Conservation (phyloP, 2,113 vertebrate species). For the Trematomus loennbergii region DNA sequence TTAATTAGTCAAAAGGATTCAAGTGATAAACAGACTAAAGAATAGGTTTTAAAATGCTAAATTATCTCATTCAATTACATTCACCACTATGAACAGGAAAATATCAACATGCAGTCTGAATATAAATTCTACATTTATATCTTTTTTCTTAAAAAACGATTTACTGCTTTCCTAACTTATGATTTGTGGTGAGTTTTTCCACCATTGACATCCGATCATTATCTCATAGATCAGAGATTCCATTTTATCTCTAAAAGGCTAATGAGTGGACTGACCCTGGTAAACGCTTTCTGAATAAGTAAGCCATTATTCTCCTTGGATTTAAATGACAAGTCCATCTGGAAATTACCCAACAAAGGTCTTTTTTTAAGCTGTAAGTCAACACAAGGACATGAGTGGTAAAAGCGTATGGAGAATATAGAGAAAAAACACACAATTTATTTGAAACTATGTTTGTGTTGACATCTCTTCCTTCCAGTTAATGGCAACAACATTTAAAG, state of each 20-base stretch:
- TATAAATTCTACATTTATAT: not conserved
- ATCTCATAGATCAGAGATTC: not conserved
- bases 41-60: conserved; percentile 25
- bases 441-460: not conserved
- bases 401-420: conserved; percentile 10
- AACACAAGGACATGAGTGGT: not conserved
- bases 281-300: not conserved
- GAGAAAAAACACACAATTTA: not conserved
- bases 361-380: not conserved
- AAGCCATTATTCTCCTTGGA: conserved; percentile 2
- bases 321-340: not conserved
- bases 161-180: not conserved
- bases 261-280: not conserved
- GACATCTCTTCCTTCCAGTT: conserved; percentile 1
- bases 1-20: conserved; percentile 60
- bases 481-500: conserved; percentile 1
- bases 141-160: not conserved
- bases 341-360: not conserved
- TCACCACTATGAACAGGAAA: not conserved
- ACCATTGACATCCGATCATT: not conserved
- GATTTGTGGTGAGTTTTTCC: not conserved
- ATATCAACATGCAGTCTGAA: not conserved
- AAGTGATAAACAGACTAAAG: conserved; percentile 42
- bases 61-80: conserved; percentile 38
- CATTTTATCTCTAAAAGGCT: not conserved